phyloP scores from a whole-genome alignment of 2,888 invertebrate species.

The Patella ulyssiponensis region DNA sequence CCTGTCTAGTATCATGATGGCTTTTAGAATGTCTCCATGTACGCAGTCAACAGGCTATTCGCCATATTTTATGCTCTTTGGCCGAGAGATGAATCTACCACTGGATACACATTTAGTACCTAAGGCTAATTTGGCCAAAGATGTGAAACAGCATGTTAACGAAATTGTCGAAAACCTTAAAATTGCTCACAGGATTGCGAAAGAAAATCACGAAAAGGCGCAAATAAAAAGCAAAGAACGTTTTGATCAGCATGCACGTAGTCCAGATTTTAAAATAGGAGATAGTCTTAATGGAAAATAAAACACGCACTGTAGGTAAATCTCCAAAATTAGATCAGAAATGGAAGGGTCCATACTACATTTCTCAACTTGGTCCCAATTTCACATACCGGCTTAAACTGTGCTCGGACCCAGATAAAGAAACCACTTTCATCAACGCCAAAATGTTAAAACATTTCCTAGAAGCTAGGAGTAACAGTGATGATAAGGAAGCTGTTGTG shows the following conservation, averaged over 20 bases:
- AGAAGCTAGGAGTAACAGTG: not conserved
- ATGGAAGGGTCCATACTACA: slow-evolving; percentile 18
- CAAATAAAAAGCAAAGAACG: slow-evolving; percentile 24
- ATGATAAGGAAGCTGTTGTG: not conserved
- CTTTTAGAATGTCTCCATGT: slow-evolving; percentile 37
- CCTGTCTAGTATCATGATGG: slow-evolving; percentile 43
- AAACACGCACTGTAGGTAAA: slow-evolving; percentile 21
- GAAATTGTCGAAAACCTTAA: slow-evolving; percentile 24
- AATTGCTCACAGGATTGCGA: slow-evolving; percentile 23
- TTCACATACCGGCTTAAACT: slow-evolving; percentile 22
- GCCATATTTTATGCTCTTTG: slow-evolving; percentile 39
- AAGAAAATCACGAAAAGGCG: slow-evolving; percentile 18
- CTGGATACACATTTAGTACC: slow-evolving; percentile 32
- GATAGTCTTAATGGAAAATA: slow-evolving; percentile 27
- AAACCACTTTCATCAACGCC: slow-evolving; percentile 32
- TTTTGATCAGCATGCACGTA: slow-evolving; percentile 28
- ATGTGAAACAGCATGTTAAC: slow-evolving; percentile 33
- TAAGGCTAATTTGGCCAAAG: slow-evolving; percentile 32
- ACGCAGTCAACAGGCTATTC: slow-evolving; percentile 39
- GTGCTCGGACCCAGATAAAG: slow-evolving; percentile 10
- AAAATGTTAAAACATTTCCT: slow-evolving; percentile 18
- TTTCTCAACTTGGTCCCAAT: slow-evolving; percentile 28
- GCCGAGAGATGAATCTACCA: slow-evolving; percentile 36
- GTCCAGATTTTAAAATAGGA: slow-evolving; percentile 25
- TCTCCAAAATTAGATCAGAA: slow-evolving; percentile 30